Evolutionary conservation across 2,888 invertebrate species (phyloP), one percentile per base, ranked within the genome.

Genomic region (Chaitophorus viminalis): DNA sequence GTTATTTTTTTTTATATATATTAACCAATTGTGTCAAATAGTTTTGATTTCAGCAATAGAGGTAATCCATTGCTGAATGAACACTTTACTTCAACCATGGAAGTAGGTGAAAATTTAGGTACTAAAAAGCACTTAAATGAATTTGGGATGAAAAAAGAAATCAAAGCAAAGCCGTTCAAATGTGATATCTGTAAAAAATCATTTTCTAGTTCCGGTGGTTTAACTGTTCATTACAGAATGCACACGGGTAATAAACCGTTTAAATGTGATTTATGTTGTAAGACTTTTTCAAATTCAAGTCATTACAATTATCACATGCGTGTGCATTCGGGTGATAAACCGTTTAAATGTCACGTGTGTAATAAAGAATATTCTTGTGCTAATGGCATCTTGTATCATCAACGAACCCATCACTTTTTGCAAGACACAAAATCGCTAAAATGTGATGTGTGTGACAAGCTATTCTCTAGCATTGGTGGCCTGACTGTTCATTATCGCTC

Each of bases 261-360:
- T 25, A 87, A 87, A 65, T 87, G 87, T 87, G 87, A 87, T 81
- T 74, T 81, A 81, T 81, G 82, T 87, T 75, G 74, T 79, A 87
- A 87, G 75, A 79, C 87, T n/a, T 87, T 87, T 36, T 87, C 87
- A 46, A 87, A 87, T 74, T 87, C 87, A 46, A 87, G 87, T 81
- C 87, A 87, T 74, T 87, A 87, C 72, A 87, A 87, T 81, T 87
- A 87, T 36, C 89, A 89, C 72, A 87, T 89, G 87, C 75, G 89
- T 39, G 87, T 87, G 36, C 89, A 89, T 74, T 86, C 87, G 60
- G 87, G 87, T 46, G 79, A 87, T 74, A 87, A 87, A 54, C 87
- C 87, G 31, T 87, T 87, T 81, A 87, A 87, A 75, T 87, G 87
- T n/a, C 84, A 85, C 25, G 76, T 52, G 46, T 85, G 84, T 77